A percentile compares a stretch with the other conserved stretches of the same genome.
phyloP scores from a whole-genome alignment of 2,113 vertebrate genomes.

The Dissostichus mawsoni region DNA sequence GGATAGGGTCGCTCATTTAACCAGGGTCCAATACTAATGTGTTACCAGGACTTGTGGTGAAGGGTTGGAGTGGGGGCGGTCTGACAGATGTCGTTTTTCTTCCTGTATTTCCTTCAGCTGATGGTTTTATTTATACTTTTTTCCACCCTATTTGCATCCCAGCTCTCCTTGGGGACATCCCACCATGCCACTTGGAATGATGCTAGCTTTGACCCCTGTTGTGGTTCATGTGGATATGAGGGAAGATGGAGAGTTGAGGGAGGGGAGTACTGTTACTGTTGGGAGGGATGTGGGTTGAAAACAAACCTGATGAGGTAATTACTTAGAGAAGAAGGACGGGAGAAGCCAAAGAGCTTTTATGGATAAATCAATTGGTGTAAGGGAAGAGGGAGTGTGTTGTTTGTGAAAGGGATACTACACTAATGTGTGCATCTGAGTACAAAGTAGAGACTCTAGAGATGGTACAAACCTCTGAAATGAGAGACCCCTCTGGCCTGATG shows the following conservation, averaged over 20 bases:
- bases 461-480: constrained; percentile 40
- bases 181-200: background rate
- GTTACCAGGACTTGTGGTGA: constrained; percentile 63
- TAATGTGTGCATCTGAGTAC: constrained; percentile 53
- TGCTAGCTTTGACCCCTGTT: constrained; percentile 43
- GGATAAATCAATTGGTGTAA: constrained; percentile 74
- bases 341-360: constrained; percentile 63
- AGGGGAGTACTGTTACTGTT: constrained; percentile 14
- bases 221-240: constrained; percentile 13
- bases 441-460: constrained; percentile 41
- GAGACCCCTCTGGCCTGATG: constrained; percentile 26
- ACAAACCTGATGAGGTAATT: constrained; percentile 70
- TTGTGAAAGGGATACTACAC: constrained; percentile 63
- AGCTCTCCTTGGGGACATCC: background rate
- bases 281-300: constrained; percentile 50
- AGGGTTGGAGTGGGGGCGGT: constrained; percentile 10
- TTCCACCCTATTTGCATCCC: background rate
- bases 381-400: constrained; percentile 53
- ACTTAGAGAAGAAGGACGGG: constrained; percentile 23
- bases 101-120: constrained; percentile 52
- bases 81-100: constrained; percentile 58
- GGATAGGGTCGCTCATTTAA: constrained; percentile 55
- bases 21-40: constrained; percentile 74
- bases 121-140: constrained; percentile 25
- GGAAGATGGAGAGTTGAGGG: background rate